Evolutionary conservation across 2,113 vertebrate species (phyloP), one percentile per base, ranked within the genome.

Genomic region (Monopterus albus): DNA sequence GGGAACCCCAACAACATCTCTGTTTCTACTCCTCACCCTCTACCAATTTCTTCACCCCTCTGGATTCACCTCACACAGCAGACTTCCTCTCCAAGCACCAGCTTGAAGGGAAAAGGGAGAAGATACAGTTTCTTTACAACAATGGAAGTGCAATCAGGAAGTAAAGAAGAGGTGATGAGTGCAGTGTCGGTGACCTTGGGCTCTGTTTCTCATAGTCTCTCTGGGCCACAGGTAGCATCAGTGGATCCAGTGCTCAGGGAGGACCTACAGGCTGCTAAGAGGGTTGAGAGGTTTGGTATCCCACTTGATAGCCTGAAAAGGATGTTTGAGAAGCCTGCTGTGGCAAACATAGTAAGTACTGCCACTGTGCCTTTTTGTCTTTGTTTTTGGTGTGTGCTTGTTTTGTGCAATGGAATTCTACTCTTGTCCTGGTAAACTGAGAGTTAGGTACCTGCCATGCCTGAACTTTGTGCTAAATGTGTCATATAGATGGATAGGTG

Each of bases 91-190:
- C 26, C 39, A 17, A 63, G 74, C 68, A 14, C 25, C 47, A 42
- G 39, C 45, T 70, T 55, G 63, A 49, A 72, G 79, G 56, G 78
- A 63, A 75, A 70, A 47, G 60, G 56, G 53, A 50, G 17, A 29
- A 74, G 83, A 85, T 92, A 81, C 77, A 13, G 84, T 93, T 91
- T 91, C 92, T 66, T 72, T 38, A 42, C 74, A 82, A 93, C 90
- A 93, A 94, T 94, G 94, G 94, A 94, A 93, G 94, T 78, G 91
- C 92, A 91, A 92, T 93, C 92, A 91, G 92, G 90, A 93, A 93
- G 91, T 84, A 83, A 88, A 90, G 87, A 83, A 80, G 87, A 84
- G 87, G 89, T 49, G 84, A 78, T 55, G 68, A 83, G 79, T 33
- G 73, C 69, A 13, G 71, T 39, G 77, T 73, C 75, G 28, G 79